Percentiles rank a stretch among this genome's conserved stretches.
These are phyloP conservation scores for Drosophila ogumai DNA, from an alignment of 1,140 invertebrate genomes.

Conservation along the genomic window DNA sequence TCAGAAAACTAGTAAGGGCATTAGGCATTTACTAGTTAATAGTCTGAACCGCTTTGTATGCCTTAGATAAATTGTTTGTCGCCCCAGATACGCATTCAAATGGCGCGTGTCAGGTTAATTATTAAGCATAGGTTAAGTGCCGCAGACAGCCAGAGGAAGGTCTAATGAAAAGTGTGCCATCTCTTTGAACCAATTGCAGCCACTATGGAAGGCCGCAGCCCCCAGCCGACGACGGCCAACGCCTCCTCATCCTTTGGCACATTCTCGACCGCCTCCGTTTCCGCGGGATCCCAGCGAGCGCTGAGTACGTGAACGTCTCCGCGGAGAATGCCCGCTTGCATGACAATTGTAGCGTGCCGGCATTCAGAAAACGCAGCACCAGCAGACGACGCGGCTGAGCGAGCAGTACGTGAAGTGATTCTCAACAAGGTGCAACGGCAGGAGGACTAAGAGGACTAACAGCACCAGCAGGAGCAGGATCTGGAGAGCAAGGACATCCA, in stretches of 20 bases:
- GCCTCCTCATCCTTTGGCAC: background rate
- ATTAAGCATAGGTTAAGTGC: conserved; percentile 66
- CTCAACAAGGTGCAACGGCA: conserved; percentile 56
- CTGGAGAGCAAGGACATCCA: conserved; percentile 39
- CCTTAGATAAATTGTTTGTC: conserved; percentile 53
- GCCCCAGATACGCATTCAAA: conserved; percentile 66
- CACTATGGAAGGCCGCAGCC: conserved; percentile 34
- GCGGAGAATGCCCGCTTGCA: conserved; percentile 75
- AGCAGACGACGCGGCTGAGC: conserved; percentile 68
- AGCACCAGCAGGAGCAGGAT: conserved; percentile 19
- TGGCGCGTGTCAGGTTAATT: conserved; percentile 64
- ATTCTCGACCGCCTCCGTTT: conserved; percentile 2
- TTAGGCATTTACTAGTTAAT: background rate
- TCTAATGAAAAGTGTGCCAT: conserved; percentile 41
- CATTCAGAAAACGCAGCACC: conserved; percentile 74
- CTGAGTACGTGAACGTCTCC: conserved; percentile 71
- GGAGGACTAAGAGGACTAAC: conserved; percentile 22
- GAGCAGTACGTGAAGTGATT: conserved; percentile 77
- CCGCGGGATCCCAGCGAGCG: conserved; percentile 20
- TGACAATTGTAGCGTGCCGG: conserved; percentile 81
- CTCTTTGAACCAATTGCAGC: conserved; percentile 36
- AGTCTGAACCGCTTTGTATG: background rate
- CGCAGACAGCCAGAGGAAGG: conserved; percentile 20
- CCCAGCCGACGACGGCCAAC: conserved; percentile 34
- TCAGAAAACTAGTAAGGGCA: background rate